Evolutionary conservation across 2,888 invertebrate species (phyloP).

Genomic region (Anthophora plumipes): DNA sequence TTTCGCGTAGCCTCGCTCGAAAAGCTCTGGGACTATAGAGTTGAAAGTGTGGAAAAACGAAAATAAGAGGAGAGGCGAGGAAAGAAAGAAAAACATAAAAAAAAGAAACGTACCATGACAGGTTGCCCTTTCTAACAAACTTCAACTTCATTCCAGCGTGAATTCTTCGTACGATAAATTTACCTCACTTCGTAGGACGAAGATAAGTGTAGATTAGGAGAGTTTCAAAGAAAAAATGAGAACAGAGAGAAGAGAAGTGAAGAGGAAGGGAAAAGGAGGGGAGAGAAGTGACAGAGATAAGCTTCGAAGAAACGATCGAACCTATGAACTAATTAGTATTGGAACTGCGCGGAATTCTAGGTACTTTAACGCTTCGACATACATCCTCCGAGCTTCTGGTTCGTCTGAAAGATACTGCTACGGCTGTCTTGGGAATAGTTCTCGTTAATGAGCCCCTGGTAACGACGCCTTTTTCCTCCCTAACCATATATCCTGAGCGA

Average conservation of each 20-base stretch:
- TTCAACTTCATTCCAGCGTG: slow-evolving; percentile 8
- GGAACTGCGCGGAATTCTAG: slow-evolving; percentile 65
- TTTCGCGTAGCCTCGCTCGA: slow-evolving; percentile 44
- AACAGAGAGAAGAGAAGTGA: not conserved
- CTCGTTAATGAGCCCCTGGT: slow-evolving; percentile 81
- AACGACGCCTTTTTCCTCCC: slow-evolving; percentile 80
- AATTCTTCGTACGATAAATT: slow-evolving; percentile 16
- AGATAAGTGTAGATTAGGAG: no score
- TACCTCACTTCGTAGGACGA: not conserved
- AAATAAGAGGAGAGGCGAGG: slow-evolving; percentile 3
- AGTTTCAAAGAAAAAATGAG: slow-evolving; percentile 29
- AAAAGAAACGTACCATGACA: slow-evolving; percentile 2
- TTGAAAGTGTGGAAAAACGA: slow-evolving; percentile 14
- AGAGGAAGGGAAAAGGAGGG: slow-evolving; percentile 23
- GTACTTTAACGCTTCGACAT: slow-evolving; percentile 40
- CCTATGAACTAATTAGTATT: slow-evolving; percentile 77
- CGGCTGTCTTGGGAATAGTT: slow-evolving; percentile 80
- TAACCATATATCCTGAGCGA: slow-evolving; percentile 73
- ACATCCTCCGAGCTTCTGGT: slow-evolving; percentile 38
- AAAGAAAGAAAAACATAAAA: slow-evolving; percentile 1
- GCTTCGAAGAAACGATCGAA: slow-evolving; percentile 58
- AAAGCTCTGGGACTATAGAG: slow-evolving; percentile 10
- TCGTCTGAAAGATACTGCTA: slow-evolving; percentile 74
- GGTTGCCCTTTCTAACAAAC: slow-evolving; percentile 11
- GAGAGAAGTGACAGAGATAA: slow-evolving; percentile 37